phyloP scores from a whole-genome alignment of 2,797 vertebrate genomes.

The Meriones psammophilus region DNA sequence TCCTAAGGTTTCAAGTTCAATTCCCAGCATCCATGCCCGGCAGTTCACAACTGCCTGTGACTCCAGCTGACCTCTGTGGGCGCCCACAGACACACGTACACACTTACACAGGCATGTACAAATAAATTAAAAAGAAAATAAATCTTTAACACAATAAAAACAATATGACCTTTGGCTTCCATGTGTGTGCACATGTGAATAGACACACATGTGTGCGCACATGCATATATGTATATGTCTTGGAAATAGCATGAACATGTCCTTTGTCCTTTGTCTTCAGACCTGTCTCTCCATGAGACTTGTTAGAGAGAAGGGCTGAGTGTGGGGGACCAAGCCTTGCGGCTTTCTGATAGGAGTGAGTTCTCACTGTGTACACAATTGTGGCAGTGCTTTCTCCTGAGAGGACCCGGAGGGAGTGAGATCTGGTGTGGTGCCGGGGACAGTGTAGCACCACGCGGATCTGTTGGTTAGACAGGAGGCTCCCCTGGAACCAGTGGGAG shows the following conservation, averaged over 20 bases:
- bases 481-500: neutral
- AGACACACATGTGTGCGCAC: neutral
- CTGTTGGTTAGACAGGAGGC: neutral
- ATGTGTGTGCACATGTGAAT: neutral
- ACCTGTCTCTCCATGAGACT: neutral
- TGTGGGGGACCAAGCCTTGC: neutral
- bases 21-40: neutral
- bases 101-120: neutral
- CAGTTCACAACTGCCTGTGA: neutral
- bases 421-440: neutral
- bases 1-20: neutral
- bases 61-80: neutral
- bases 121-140: neutral
- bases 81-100: neutral
- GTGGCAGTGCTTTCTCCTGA: neutral
- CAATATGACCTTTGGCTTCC: neutral
- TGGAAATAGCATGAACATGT: neutral
- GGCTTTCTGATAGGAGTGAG: neutral
- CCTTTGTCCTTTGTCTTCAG: conserved; percentile 27
- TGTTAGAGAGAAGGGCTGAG: neutral
- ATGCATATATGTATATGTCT: neutral
- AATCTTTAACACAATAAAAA: neutral
- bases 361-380: neutral
- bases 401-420: neutral
- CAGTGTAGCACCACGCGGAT: neutral